A percentile compares a stretch with the other conserved stretches of the same genome.
These are phyloP conservation scores for Eupithecia pulchellata DNA, from an alignment of 2,888 invertebrate genomes.

Conservation along the genomic window DNA sequence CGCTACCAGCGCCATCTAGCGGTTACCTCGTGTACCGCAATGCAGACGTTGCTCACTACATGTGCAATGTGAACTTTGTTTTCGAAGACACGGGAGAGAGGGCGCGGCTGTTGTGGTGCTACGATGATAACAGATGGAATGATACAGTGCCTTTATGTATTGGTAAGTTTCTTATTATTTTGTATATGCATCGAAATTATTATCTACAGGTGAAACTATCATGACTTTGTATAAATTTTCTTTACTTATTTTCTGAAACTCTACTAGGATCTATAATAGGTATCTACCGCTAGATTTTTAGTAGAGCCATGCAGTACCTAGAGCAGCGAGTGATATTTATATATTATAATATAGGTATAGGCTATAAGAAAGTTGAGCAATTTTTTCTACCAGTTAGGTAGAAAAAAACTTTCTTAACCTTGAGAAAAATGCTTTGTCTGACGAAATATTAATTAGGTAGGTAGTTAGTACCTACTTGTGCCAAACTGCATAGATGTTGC, in stretches of 20 bases:
- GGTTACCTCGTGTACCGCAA: constrained; percentile 89
- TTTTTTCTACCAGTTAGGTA: neutral
- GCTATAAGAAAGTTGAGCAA: neutral
- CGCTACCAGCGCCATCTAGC: constrained; percentile 87
- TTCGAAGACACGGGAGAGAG: constrained; percentile 88
- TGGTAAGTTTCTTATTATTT: constrained; percentile 78
- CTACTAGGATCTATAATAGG: too few species aligned
- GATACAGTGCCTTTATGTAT: constrained; percentile 86
- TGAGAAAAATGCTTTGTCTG: neutral
- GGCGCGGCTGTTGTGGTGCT: constrained; percentile 87
- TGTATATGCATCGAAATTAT: neutral
- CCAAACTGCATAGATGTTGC: neutral
- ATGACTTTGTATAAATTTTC: too few species aligned
- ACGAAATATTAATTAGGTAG: neutral
- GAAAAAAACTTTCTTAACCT: neutral
- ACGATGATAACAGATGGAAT: constrained; percentile 88
- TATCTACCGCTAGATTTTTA: neutral
- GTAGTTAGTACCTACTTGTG: neutral
- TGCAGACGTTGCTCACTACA: constrained; percentile 87
- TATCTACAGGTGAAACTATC: neutral
- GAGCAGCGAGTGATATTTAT: neutral
- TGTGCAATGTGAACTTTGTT: constrained; percentile 88
- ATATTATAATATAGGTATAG: too few species aligned
- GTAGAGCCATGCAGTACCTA: neutral
- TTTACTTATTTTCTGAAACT: too few species aligned